Evolutionary conservation across 2,888 invertebrate species (phyloP), one percentile per base, ranked within the genome.

Genomic region (Pyrrhosoma nymphula): DNA sequence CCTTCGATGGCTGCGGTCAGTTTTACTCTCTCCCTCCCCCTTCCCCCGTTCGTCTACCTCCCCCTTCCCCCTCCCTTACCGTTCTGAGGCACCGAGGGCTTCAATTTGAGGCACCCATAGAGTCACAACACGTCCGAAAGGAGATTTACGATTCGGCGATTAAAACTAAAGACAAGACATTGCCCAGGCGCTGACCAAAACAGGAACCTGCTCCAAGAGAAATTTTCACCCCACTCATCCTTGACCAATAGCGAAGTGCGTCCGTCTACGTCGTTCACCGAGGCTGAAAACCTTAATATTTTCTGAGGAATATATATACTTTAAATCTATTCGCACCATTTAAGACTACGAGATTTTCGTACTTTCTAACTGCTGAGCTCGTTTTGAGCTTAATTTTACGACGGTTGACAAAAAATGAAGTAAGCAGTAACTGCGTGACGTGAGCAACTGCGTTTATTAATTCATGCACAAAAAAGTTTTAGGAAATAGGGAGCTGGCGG

Each of bases 131-230:
- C 12, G 82, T 82, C 82, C 35, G 30, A 82, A n/a, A 82, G 26
- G 82, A 82, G 82, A 82, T 82, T 82, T 82, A 82, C 82, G 82
- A 35, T 18, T 6, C 35, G 82, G 35, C 35, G 82, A 82, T 82
- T 82, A 82, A 82, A 69, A 69, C 69, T 69, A 69, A 69, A 69
- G 35, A 82, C 82, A 82, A 82, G 82, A 35, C 14, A 82, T 82
- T 82, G 82, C 82, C 82, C 82, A 30, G 82, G 16, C 35, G 82
- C 35, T 82, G 35, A 82, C 82, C 82, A 82, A 82, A 82, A 82
- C 82, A 82, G 82, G 82, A 82, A 82, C 82, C 3, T 35, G 35
- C 82, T 82, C 16, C 26, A 26, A 35, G 35, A 35, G 35, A 82
- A 82, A 82, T 82, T 1, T 35, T 35, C 82, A 30, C 82, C 69